These are phyloP conservation scores for Passer domesticus DNA, from an alignment of 2,113 vertebrate species.

Conservation along the genomic window DNA sequence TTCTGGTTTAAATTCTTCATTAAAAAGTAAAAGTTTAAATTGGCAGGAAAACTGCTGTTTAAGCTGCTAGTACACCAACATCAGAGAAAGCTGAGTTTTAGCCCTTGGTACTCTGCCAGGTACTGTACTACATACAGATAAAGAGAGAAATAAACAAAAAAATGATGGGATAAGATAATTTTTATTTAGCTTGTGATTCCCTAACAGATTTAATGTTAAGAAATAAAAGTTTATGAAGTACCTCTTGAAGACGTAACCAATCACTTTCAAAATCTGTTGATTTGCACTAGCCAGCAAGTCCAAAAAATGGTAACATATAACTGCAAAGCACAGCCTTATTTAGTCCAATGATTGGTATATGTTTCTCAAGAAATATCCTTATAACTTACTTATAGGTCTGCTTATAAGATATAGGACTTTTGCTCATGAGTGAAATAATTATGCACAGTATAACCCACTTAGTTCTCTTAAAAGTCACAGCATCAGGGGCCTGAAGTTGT, in stretches of 20 bases:
- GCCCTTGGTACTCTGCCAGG: conserved; percentile 35
- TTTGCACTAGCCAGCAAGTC: background rate
- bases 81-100: conserved; percentile 48
- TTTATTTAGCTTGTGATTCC: conserved; percentile 36
- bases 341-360: conserved; percentile 23
- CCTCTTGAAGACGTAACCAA: background rate
- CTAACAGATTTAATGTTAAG: conserved; percentile 10
- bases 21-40: conserved; percentile 68
- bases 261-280: conserved; percentile 5
- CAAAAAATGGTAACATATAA: background rate
- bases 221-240: conserved; percentile 16
- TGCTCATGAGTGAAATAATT: conserved; percentile 66
- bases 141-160: background rate
- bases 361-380: conserved; percentile 39
- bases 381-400: conserved; percentile 23
- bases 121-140: background rate
- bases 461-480: conserved; percentile 70
- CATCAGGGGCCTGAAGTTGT: conserved; percentile 37
- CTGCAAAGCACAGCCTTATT: background rate
- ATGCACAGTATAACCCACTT: conserved; percentile 36
- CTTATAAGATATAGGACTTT: conserved; percentile 25
- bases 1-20: conserved; percentile 65
- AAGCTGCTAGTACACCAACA: conserved; percentile 43
- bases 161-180: background rate
- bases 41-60: conserved; percentile 62